phyloP scores from a whole-genome alignment of 2,888 invertebrate species.

The Troides oblongomaculatus region DNA sequence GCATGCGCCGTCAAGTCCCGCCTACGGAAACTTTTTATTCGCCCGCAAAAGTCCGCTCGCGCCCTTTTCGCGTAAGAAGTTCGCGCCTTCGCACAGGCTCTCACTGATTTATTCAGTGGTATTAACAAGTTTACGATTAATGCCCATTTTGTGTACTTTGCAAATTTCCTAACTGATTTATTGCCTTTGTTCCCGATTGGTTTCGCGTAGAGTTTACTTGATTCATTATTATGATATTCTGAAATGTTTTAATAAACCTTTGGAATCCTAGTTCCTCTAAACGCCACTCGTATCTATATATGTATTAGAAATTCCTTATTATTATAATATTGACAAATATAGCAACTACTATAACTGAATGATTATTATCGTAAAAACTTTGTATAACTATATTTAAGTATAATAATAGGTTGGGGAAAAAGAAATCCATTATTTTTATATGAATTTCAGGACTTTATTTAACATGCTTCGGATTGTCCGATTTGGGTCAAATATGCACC shows the following conservation, averaged over 20 bases:
- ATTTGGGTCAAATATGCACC: too few relatives aligned
- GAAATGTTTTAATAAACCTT: background rate
- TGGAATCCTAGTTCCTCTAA: too few relatives aligned
- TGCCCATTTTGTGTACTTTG: conserved; percentile 28
- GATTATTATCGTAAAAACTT: too few relatives aligned
- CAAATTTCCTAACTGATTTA: conserved; percentile 22
- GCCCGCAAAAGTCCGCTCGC: conserved; percentile 35
- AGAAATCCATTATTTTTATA: too few relatives aligned
- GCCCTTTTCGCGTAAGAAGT: conserved; percentile 37
- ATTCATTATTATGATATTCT: conserved; percentile 11
- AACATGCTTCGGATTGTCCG: too few relatives aligned
- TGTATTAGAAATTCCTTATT: too few relatives aligned
- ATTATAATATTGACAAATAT: too few relatives aligned
- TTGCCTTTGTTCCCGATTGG: conserved; percentile 24
- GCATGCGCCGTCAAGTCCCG: conserved; percentile 62
- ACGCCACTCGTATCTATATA: too few relatives aligned
- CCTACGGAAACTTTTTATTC: conserved; percentile 64
- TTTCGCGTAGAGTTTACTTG: background rate
- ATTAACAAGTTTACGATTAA: conserved; percentile 34
- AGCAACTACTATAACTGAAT: too few relatives aligned
- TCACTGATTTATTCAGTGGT: conserved; percentile 31
- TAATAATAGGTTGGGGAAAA: too few relatives aligned
- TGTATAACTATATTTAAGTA: too few relatives aligned
- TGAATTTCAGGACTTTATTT: too few relatives aligned
- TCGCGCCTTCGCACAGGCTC: conserved; percentile 26